These are phyloP conservation scores for Epizoanthus stellaris DNA, from an alignment of 92 coral and sea anemone species.

Conservation along the genomic window DNA sequence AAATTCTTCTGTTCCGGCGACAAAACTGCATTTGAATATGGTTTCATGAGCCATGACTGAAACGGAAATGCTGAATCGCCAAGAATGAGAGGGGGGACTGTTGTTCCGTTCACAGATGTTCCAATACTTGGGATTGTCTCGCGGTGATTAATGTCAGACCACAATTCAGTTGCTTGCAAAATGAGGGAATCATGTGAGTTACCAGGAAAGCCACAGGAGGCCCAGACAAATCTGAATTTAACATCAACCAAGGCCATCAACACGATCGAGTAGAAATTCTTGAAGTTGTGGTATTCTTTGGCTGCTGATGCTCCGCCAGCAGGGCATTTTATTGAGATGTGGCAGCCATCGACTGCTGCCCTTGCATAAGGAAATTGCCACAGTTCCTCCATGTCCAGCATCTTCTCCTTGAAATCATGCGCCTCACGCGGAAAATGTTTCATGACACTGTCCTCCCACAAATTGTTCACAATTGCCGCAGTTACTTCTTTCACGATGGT, in stretches of 20 bases:
- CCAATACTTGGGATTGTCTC: no score
- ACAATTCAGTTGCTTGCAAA: no score
- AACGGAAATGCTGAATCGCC: no score
- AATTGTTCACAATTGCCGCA: constrained; percentile 32
- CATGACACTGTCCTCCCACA: constrained; percentile 50
- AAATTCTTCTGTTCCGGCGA: neutral
- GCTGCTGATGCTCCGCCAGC: constrained; percentile 47
- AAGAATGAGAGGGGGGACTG: no score
- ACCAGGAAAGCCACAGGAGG: constrained; percentile 14
- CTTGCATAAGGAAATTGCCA: constrained; percentile 47
- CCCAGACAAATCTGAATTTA: constrained; percentile 31
- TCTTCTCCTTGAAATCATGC: constrained; percentile 43
- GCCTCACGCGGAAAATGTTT: constrained; percentile 25
- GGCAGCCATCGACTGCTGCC: constrained; percentile 55
- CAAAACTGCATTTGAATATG: no score
- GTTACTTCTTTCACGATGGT: constrained; percentile 45
- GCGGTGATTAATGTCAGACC: no score
- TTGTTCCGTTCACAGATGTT: no score
- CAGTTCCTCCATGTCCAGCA: constrained; percentile 52
- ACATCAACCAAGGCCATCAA: neutral
- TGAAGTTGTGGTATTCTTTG: constrained; percentile 46
- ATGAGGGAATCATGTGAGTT: neutral
- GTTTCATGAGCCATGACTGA: no score
- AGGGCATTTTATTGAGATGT: constrained; percentile 49
- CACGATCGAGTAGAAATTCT: neutral